Evolutionary conservation across 2,113 vertebrate genomes (phyloP), one percentile per base, ranked within the genome.

Genomic region (Cygnus buccinator): DNA sequence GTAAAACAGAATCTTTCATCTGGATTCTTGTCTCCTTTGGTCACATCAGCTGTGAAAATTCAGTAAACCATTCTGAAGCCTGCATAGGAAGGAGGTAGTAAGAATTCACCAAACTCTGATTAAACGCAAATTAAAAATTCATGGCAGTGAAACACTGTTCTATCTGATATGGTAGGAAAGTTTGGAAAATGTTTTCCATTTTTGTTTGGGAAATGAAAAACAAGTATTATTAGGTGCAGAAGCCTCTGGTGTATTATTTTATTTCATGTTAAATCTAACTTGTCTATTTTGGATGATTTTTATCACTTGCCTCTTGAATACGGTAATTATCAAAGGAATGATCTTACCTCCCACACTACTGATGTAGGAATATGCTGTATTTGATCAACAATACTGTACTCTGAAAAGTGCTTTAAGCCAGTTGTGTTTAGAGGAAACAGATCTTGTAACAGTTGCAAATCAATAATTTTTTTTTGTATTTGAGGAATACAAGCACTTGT

Each of bases 391-490:
- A 43, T 48, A 67, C 83, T 78, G 67, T 63, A 89, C 85, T 91
- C 43, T 59, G 95, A 93, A 96, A 96, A 95, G 76, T 79, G 91
- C 90, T 97, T 91, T 96, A 90, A 83, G 67, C 68, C 37, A 67
- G 75, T 59, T 62, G 55, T 67, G 57, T 81, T 97, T 89, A 77
- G 83, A 89, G 74, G 94, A 97, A 97, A 87, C n/a, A 70, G 84
- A 95, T 82, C 84, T 93, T 68, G 75, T 94, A 89, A 90, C 59
- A 86, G 87, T 89, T 90, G 87, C 88, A 95, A 97, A 95, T 97
- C 94, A 93, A 97, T 95, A 93, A 77, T 93, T 94, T 90, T 75
- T 54, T 94, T 95, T 70, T 88, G n/a, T 94, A 90, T 94, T 95
- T 94, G 87, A 87, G 58, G 83, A 94, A 74, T 67, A 66, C 82